A percentile compares a stretch with the other conserved stretches of the same genome.
Evolutionary conservation across 1,140 invertebrate species (phyloP).

Genomic region (Drosophila nasuta): DNA sequence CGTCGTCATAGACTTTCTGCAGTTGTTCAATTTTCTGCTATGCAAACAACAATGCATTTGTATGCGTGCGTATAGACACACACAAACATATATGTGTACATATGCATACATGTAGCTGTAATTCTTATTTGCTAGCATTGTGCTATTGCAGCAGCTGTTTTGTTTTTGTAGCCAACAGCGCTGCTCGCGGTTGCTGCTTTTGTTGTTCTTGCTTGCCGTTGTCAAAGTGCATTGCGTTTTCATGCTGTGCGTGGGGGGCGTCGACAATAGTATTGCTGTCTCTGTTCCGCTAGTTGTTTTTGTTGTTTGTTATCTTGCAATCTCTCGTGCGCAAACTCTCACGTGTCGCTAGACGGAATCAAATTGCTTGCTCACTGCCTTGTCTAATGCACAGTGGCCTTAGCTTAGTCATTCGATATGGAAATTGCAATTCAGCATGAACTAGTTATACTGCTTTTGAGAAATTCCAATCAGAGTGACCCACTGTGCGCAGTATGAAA

Average conservation of each 20-base stretch:
- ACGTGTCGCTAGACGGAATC: conserved; percentile 42
- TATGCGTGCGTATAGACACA: conserved; percentile 22
- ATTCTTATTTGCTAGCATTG: conserved; percentile 53
- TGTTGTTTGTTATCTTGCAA: conserved; percentile 47
- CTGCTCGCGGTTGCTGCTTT: conserved; percentile 15
- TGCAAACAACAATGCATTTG: conserved; percentile 62
- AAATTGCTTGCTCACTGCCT: conserved; percentile 23
- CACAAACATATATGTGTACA: conserved; percentile 1
- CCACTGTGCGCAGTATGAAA: conserved; percentile 55
- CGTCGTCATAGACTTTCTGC: conserved; percentile 59
- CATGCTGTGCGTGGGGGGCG: conserved; percentile 55
- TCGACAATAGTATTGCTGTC: conserved; percentile 1
- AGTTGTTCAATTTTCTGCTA: conserved; percentile 61
- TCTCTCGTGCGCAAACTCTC: conserved; percentile 71
- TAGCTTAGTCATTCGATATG: background rate
- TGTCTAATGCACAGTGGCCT: background rate
- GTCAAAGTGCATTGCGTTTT: conserved; percentile 74
- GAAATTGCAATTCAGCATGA: background rate
- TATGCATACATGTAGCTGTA: conserved; percentile 28
- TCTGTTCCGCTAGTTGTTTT: conserved; percentile 26
- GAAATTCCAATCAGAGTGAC: conserved; percentile 13
- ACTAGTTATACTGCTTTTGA: background rate
- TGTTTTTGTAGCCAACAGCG: conserved; percentile 43
- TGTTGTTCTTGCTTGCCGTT: conserved; percentile 22
- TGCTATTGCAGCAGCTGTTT: conserved; percentile 41